Percentiles rank a stretch among this genome's conserved stretches.
Conservation (phyloP, 30 jellyfish, hydroid and myxozoan species). For the Hydra vulgaris region DNA sequence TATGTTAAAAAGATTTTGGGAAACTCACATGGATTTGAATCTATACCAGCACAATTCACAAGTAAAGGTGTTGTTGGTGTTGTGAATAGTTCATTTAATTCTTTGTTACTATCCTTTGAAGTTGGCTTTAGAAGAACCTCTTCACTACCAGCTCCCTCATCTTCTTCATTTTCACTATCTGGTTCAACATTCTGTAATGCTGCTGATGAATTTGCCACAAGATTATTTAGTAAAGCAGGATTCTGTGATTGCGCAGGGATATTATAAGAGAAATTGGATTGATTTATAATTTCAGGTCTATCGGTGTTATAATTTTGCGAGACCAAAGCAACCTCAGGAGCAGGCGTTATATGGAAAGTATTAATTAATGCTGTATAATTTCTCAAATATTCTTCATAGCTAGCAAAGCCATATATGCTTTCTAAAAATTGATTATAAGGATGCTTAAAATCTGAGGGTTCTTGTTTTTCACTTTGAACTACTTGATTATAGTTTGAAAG, state of each 20-base stretch:
- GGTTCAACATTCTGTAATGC: neutral
- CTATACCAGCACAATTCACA: neutral
- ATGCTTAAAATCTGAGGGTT: neutral
- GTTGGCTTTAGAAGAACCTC: neutral
- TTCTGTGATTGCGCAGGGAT: neutral
- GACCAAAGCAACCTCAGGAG: neutral
- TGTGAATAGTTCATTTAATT: neutral
- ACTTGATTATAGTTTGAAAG: neutral
- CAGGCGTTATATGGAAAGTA: neutral
- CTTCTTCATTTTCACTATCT: slow-evolving; percentile 5
- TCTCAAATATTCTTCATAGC: neutral
- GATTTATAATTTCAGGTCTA: neutral
- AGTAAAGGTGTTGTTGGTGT: neutral
- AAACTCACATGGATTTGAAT: neutral
- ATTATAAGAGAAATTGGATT: neutral
- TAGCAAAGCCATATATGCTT: slow-evolving; percentile 3
- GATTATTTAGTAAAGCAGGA: neutral
- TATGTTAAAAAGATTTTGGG: neutral
- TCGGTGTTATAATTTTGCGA: neutral
- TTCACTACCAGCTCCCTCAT: neutral
- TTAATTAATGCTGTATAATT: slow-evolving; percentile 5
- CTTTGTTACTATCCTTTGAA: neutral
- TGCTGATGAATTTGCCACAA: neutral
- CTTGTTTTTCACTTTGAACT: neutral
- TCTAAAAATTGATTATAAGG: slow-evolving; percentile 1